Base-by-base conservation (phyloP, 2,888 invertebrate genomes). In the Mycalesis mineus region DNA sequence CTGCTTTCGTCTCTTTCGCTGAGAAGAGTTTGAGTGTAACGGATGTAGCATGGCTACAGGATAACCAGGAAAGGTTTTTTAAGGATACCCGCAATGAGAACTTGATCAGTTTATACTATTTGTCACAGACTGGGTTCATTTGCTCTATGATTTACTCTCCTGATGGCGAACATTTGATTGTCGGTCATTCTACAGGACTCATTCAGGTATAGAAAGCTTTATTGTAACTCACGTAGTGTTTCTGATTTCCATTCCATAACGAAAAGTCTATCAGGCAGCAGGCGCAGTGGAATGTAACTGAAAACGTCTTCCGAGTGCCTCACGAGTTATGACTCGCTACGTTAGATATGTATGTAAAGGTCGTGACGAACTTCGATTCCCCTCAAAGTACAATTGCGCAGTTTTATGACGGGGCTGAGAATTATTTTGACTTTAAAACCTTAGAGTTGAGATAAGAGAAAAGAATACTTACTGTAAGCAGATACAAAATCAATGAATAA, bases 171-270 rank as follows among this genome's bases (percentile, higher is more conserved):
- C 58, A 66, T 40, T 62, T 92, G 53, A 79, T 89, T 14, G 77
- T 84, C n/a, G 85, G 88, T 6, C 90, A 89, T 69, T 89, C 91
- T 13, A 77, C 84, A 42, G 92, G 92, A n/a, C 69, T 84, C 50
- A 85, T 92, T 66, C 91, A 92, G 86, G 92, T 91, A 71, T n/a
- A n/a, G 22, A 22, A 22, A 22, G 22, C 22, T 22, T 22, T 22
- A 22, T n/a, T n/a, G n/a, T n/a, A n/a, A n/a, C n/a, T n/a, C 22
- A 22, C 22, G 5, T n/a, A 5, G 22, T 22, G 2, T 22, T 5
- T 22, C 2, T 14, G 17, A 1, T 7, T 41, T 9, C 41, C 11
- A 1, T 39, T 39, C 17, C 22, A 22, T 22, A 22, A 2, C 4
- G n/a, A 37, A 7, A 3, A 13, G 0, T 15, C 1, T 15, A 7